Evolutionary conservation across 1,140 invertebrate genomes (phyloP).

Genomic region (Drosophila dunni): DNA sequence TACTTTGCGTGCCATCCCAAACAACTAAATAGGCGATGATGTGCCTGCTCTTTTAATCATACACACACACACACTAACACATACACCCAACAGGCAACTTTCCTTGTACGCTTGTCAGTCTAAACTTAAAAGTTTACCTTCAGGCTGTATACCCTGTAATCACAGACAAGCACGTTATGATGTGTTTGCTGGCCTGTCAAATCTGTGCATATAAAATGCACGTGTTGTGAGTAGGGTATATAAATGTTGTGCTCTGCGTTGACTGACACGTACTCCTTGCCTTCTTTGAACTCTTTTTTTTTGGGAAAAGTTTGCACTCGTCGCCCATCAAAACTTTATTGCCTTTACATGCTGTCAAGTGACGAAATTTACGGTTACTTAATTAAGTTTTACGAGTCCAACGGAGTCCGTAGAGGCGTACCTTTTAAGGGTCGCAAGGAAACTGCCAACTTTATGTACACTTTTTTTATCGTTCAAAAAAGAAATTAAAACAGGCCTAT

Average conservation of each 20-base stretch:
- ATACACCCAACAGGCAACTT: constrained; percentile 25
- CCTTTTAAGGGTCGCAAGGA: background rate
- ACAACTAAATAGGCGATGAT: constrained; percentile 29
- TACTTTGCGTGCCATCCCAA: constrained; percentile 40
- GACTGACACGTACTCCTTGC: background rate
- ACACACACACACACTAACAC: background rate
- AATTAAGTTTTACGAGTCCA: constrained; percentile 59
- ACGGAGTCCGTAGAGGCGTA: background rate
- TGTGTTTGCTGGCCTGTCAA: background rate
- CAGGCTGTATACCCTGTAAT: background rate
- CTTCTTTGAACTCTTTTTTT: background rate
- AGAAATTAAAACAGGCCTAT: constrained; percentile 4
- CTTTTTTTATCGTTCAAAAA: background rate
- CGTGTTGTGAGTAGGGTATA: background rate
- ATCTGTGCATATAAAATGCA: background rate
- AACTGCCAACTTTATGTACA: background rate
- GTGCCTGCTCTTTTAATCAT: constrained; percentile 30
- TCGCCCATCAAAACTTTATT: constrained; percentile 60
- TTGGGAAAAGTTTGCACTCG: constrained; percentile 21
- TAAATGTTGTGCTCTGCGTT: background rate
- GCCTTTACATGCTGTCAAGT: constrained; percentile 53
- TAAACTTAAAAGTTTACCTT: constrained; percentile 29
- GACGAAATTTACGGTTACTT: constrained; percentile 62
- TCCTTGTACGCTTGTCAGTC: constrained; percentile 7
- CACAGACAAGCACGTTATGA: background rate